Percentiles rank a stretch among this genome's conserved stretches.
Conservation (phyloP, 2,888 invertebrate species). For the Drosophila fungiperda region DNA sequence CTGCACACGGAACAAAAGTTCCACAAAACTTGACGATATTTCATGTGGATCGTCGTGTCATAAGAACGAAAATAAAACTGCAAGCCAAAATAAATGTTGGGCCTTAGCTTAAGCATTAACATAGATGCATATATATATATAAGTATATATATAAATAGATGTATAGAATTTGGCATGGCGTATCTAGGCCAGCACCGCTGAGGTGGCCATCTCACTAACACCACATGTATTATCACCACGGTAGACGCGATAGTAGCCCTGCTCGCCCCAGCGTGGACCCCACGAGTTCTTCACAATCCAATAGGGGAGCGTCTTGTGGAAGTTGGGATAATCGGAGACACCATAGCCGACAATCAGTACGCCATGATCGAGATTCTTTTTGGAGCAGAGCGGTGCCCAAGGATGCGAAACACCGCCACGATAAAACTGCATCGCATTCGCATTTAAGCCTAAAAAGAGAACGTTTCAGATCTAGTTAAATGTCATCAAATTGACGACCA, state of each 20-base stretch:
- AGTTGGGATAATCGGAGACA: constrained; percentile 90
- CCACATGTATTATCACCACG: constrained; percentile 97
- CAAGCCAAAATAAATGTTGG: constrained; percentile 37
- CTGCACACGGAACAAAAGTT: constrained; percentile 42
- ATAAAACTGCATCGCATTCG: constrained; percentile 98
- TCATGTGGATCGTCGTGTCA: constrained; percentile 26
- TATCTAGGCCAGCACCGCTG: constrained; percentile 88
- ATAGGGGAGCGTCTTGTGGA: constrained; percentile 93
- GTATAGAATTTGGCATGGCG: constrained; percentile 7
- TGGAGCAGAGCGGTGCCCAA: constrained; percentile 92
- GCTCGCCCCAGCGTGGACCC: constrained; percentile 96
- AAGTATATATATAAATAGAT: constrained; percentile 41
- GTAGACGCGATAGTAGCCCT: constrained; percentile 97
- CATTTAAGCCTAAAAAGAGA: constrained; percentile 89
- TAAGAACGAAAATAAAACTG: constrained; percentile 33
- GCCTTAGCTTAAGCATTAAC: constrained; percentile 52
- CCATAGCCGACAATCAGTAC: constrained; percentile 98
- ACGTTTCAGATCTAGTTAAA: too few relatives aligned
- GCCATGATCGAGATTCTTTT: constrained; percentile 94
- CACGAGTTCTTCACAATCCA: constrained; percentile 99
- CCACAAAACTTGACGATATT: constrained; percentile 33
- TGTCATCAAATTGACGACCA: not conserved
- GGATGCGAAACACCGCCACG: constrained; percentile 98
- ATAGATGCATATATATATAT: constrained; percentile 43
- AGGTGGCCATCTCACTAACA: constrained; percentile 95